Base-by-base conservation (phyloP, 2,888 invertebrate species). In the Pristionchus maxplancki region DNA sequence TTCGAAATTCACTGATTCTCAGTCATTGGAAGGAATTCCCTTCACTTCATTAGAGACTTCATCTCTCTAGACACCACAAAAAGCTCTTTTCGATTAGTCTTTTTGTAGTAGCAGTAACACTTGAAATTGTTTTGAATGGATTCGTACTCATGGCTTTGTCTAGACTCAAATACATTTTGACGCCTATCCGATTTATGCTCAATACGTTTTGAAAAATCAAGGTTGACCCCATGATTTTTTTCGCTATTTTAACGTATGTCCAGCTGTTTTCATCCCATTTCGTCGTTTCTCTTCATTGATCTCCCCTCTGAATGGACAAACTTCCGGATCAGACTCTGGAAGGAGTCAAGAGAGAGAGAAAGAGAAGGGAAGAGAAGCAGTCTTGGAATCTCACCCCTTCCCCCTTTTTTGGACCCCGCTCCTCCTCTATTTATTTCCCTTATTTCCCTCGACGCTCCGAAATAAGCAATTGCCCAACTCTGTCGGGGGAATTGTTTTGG, bases 381-480 rank as follows among this genome's bases (percentile, higher is more conserved):
- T 44, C 37, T 40, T 17, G 40, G 50, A 58, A 82, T 53, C 82
- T 53, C 78, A 4, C 34, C 37, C 71, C n/a, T 71, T 50, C 82
- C 6, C 81, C 37, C 50, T 81, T 37, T 78, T 34, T 74, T 74
- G 37, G 74, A n/a, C 82, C 44, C 53, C 28, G 34, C 37, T 34
- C 53, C 34, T 84, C 84, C 64, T 37, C 85, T 85, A 48, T 85
- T 53, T 85, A 48, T 85, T 53, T 85, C 85, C 53, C 31, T 64
- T 53, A 34, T 48, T 84, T 34, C 85, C 67, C 85, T 44, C 64
- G 44, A 50, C 67, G 31, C 67, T 64, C n/a, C 78, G 78, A 78
- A 78, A 78, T 78, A 78, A 78, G 78, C 78, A 78, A 78, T 78
- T 78, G 64, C 37, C 71, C 78, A 78, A 78, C 44, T 78, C 74